Base-by-base conservation (phyloP, 2,797 vertebrate genomes). In the Pseudomugil tenellus region DNA sequence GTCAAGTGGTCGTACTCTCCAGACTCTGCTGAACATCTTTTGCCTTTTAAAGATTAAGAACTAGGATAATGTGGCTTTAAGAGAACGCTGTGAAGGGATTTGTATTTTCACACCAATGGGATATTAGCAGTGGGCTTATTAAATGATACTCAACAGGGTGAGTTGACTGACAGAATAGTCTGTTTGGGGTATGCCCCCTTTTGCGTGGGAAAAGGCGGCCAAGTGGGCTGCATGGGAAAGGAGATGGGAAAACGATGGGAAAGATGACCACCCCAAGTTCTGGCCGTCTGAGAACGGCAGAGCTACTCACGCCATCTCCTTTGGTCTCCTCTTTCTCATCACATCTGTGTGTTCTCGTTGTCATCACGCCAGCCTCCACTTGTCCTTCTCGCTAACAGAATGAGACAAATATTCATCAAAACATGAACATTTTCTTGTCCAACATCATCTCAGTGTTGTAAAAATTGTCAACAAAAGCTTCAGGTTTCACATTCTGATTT, bases 291-390 rank as follows among this genome's bases (percentile, higher is more conserved):
- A 91, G 76, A 90, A 89, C 31, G 26, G 67, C 60, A 60, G 43
- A 67, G 31, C 63, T 89, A 89, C 95, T 97, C 91, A 98, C 97
- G 64, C 77, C 72, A 80, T 90, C 89, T 65, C 37, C 77, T 59
- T 81, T 64, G 23, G 68, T 63, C 57, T 58, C 29, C 62, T 93
- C 76, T 17, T 76, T 57, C 73, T 76, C 85, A 48, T 93, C 91
- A 70, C 89, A 91, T 56, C 92, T 76, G 92, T 92, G 95, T 0
- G 94, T 96, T 68, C 90, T 87, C 41, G 95, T 90, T 59, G 95
- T 98, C 88, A 93, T 93, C 70, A 98, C 84, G 13, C 96, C 97
- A 12, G 94, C 93, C 93, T 97, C 97, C 74, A 98, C 94, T 76
- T 52, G 92, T 48, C 96, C 97, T 90, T 98, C 97, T 64, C 98